Conservation (phyloP, 2,888 invertebrate species). For the Eupithecia subfuscata region DNA sequence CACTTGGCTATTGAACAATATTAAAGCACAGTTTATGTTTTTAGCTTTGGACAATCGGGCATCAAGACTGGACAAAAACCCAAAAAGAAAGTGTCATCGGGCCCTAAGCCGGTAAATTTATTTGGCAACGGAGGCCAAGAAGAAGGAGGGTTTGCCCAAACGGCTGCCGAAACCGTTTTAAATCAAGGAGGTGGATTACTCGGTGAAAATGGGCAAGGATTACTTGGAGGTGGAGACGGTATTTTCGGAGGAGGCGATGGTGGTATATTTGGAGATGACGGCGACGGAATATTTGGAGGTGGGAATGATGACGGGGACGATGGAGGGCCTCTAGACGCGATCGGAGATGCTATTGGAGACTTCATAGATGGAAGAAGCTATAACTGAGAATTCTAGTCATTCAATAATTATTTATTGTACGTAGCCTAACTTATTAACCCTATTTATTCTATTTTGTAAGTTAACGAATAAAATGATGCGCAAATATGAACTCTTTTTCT, state of each 20-base stretch:
- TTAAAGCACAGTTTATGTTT: slow-evolving; percentile 36
- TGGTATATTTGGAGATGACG: slow-evolving; percentile 40
- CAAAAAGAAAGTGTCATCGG: slow-evolving; percentile 65
- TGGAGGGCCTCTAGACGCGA: slow-evolving; percentile 67
- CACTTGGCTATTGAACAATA: neutral
- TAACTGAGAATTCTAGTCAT: slow-evolving; percentile 30
- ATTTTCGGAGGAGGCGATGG: slow-evolving; percentile 46
- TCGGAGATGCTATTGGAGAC: slow-evolving; percentile 75
- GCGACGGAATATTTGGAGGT: slow-evolving; percentile 40
- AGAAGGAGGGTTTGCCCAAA: slow-evolving; percentile 61
- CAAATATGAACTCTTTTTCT: slow-evolving; percentile 1
- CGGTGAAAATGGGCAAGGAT: slow-evolving; percentile 44
- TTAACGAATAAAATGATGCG: slow-evolving; percentile 10
- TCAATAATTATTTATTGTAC: neutral
- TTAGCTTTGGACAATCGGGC: slow-evolving; percentile 73
- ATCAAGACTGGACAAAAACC: slow-evolving; percentile 77
- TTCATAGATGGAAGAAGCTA: slow-evolving; percentile 62
- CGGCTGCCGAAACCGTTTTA: slow-evolving; percentile 59
- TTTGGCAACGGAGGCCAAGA: slow-evolving; percentile 66
- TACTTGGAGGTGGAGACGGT: slow-evolving; percentile 42
- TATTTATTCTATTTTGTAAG: slow-evolving; percentile 2
- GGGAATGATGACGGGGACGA: slow-evolving; percentile 45
- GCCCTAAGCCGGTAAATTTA: slow-evolving; percentile 71
- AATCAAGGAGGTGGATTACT: slow-evolving; percentile 48
- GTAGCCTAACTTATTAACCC: neutral